A percentile compares a stretch with the other conserved stretches of the same genome.
Evolutionary conservation across 2,797 vertebrate species (phyloP).

Genomic region (Thalassophryne amazonica): DNA sequence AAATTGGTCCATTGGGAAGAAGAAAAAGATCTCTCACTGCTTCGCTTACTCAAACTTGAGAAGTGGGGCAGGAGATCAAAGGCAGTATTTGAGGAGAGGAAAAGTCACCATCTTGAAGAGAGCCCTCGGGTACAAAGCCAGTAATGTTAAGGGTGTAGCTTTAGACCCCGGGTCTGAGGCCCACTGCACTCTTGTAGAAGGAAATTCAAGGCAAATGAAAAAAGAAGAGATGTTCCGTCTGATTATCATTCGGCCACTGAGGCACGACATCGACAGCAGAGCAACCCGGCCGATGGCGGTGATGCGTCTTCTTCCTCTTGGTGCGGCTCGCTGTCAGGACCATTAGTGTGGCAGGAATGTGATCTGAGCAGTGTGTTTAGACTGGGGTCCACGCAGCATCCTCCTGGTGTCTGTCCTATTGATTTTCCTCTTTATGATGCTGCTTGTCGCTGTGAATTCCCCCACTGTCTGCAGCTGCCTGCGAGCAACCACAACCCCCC

Average conservation of each 20-base stretch:
- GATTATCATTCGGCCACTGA: conserved; percentile 74
- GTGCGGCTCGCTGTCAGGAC: conserved; percentile 87
- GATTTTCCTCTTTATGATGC: conserved; percentile 92
- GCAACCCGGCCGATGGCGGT: conserved; percentile 57
- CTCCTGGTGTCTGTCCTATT: conserved; percentile 98
- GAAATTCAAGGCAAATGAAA: too few species aligned
- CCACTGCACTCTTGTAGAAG: too few species aligned
- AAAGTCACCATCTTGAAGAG: too few species aligned
- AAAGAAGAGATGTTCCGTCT: conserved; percentile 63
- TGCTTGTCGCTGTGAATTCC: conserved; percentile 98
- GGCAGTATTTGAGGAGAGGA: too few species aligned
- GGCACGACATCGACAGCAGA: conserved; percentile 47
- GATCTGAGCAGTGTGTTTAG: conserved; percentile 98
- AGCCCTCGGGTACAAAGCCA: too few species aligned
- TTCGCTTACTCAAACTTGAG: too few species aligned
- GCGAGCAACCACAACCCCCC: conserved; percentile 62
- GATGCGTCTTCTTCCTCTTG: conserved; percentile 74
- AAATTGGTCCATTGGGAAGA: too few species aligned
- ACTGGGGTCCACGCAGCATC: conserved; percentile 94
- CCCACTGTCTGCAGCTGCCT: conserved; percentile 85
- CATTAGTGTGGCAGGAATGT: conserved; percentile 86
- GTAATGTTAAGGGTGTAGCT: too few species aligned
- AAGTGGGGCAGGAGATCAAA: too few species aligned
- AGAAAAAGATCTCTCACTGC: too few species aligned
- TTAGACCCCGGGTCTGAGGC: too few species aligned